Evolutionary conservation across 2,888 invertebrate genomes (phyloP), one percentile per base, ranked within the genome.

Genomic region (Meghimatium bilineatum): DNA sequence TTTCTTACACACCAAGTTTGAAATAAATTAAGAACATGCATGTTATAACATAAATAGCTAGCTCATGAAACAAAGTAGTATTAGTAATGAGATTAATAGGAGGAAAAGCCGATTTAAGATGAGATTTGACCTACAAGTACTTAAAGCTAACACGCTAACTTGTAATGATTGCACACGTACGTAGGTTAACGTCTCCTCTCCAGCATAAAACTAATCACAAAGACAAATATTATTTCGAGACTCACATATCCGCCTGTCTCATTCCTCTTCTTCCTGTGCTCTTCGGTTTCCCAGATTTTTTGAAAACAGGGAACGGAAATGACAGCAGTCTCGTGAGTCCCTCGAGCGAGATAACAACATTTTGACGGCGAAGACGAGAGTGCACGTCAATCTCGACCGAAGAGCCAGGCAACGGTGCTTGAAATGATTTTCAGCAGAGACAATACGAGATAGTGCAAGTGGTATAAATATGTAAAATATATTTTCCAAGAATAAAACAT

Each of bases 321-420:
- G 36, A 44, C 14, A 38, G 17, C 34, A 34, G 44, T 32, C 38
- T 29, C 34, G 77, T 29, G 77, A n/a, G 63, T 23, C 36, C 76
- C 76, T 60, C 32, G 60, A 76, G 76, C 60, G 60, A n/a, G 76
- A 76, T 76, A 76, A 60, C 76, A 60, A 60, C 32, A 17, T 56
- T 60, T 60, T 60, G 36, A 60, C 56, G 56, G 20, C 8, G 8
- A 10, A 56, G 12, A 32, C 56, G 52, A 29, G 56, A 52, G 34
- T 29, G 75, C 56, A 32, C 75, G 75, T 56, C 75, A 32, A 75
- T 56, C 75, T 52, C 56, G 20, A 20, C n/a, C 5, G 75, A 17
- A 75, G 44, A 8, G 34, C 75, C 29, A 32, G 32, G 52, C 75
- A 75, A 32, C 75, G 56, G 75, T 56, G 75, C 75, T 75, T 75